Evolutionary conservation across 2,113 vertebrate species (phyloP).

Genomic region (Centropus bengalensis): DNA sequence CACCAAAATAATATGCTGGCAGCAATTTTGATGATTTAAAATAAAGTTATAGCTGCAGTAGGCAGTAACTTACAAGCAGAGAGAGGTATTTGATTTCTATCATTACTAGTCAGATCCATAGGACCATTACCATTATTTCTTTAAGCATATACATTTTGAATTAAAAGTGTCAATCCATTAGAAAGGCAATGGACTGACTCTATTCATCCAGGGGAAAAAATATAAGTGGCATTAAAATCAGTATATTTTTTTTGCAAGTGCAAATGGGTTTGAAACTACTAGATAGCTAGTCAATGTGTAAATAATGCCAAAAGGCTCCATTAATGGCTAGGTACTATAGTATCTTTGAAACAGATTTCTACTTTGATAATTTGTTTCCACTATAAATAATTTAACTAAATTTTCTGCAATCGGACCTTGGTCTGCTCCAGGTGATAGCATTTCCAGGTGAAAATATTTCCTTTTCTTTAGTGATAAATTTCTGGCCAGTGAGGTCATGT

Average conservation of each 20-base stretch:
- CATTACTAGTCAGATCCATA: neutral
- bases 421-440: slow-evolving; percentile 11
- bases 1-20: neutral
- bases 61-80: neutral
- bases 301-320: neutral
- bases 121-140: neutral
- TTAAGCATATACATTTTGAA: neutral
- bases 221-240: neutral
- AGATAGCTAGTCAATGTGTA: neutral
- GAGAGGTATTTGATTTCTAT: neutral
- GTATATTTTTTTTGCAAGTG: neutral
- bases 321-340: neutral
- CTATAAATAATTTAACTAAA: neutral
- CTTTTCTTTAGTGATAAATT: slow-evolving; percentile 50
- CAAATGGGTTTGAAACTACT: neutral
- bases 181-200: neutral
- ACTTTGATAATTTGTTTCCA: neutral
- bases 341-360: neutral
- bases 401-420: neutral
- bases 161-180: neutral
- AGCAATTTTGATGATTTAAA: neutral
- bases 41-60: neutral
- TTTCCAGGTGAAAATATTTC: slow-evolving; percentile 42
- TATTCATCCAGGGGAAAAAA: neutral
- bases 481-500: slow-evolving; percentile 54